Percentiles rank a stretch among this genome's conserved stretches.
Evolutionary conservation across 2,797 vertebrate genomes (phyloP).

Genomic region (Scleropages formosus): DNA sequence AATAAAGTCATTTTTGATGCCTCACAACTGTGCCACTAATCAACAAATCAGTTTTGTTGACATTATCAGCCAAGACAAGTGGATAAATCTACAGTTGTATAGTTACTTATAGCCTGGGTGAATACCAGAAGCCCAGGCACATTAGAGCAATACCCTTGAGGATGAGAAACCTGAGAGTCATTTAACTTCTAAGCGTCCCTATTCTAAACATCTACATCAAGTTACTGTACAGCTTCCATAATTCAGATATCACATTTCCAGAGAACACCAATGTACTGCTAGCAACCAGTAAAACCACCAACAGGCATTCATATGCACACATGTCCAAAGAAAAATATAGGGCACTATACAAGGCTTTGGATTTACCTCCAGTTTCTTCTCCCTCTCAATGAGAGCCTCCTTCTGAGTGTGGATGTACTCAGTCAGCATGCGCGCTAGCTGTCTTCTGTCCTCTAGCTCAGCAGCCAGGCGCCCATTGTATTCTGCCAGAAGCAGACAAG

Average conservation of each 20-base stretch:
- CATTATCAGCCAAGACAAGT: background rate
- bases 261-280: too few species aligned
- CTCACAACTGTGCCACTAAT: background rate
- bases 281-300: background rate
- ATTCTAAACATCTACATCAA: too few species aligned
- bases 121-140: too few species aligned
- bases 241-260: too few species aligned
- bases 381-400: constrained; percentile 86
- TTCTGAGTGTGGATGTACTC: constrained; percentile 95
- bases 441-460: constrained; percentile 92
- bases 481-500: constrained; percentile 91
- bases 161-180: too few species aligned
- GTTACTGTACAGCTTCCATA: too few species aligned
- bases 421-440: constrained; percentile 93
- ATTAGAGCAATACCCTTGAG: too few species aligned
- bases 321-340: background rate
- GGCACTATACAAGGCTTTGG: background rate
- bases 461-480: constrained; percentile 95
- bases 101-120: too few species aligned
- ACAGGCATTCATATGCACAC: background rate
- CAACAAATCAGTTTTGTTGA: background rate
- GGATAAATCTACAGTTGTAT: too few species aligned
- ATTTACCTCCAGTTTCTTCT: constrained; percentile 92
- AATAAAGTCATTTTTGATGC: background rate
- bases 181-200: too few species aligned